These are phyloP conservation scores for Pyrocephalus nanus DNA, from an alignment of 2,797 vertebrate species.

Conservation along the genomic window DNA sequence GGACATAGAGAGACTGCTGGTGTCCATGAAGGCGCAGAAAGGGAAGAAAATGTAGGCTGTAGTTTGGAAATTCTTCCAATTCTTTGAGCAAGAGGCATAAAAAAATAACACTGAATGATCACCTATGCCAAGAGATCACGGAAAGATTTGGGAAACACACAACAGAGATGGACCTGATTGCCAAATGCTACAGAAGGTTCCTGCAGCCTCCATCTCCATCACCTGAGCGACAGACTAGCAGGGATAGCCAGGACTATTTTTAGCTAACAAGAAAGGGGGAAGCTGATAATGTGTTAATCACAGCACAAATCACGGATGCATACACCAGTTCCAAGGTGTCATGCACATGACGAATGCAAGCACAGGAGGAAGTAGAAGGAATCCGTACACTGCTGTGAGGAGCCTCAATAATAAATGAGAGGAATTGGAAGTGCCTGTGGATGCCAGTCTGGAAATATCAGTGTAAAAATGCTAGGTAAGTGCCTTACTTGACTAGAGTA, in stretches of 20 bases:
- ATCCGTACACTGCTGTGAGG: constrained; percentile 60
- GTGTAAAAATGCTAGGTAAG: constrained; percentile 15
- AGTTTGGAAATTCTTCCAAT: constrained; percentile 5
- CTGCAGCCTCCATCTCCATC: constrained; percentile 62
- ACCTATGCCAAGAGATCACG: constrained; percentile 4
- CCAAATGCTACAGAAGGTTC: constrained; percentile 66
- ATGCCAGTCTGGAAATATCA: constrained; percentile 52
- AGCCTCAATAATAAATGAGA: constrained; percentile 68
- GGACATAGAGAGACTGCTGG: not conserved
- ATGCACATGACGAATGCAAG: constrained; percentile 62
- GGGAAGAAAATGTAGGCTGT: not conserved
- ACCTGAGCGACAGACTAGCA: constrained; percentile 68
- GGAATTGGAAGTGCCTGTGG: constrained; percentile 20
- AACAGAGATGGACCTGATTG: constrained; percentile 6
- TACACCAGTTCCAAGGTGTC: constrained; percentile 64
- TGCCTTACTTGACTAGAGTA: not conserved
- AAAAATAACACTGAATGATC: not conserved
- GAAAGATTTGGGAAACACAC: not conserved
- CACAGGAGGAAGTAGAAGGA: constrained; percentile 67
- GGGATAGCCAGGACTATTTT: constrained; percentile 66
- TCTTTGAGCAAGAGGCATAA: not conserved
- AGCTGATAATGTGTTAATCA: constrained; percentile 73
- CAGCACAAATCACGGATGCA: constrained; percentile 56
- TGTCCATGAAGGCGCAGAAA: not conserved
- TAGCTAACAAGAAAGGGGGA: constrained; percentile 59